phyloP scores from a whole-genome alignment of 2,113 vertebrate genomes.

The Takifugu bimaculatus region DNA sequence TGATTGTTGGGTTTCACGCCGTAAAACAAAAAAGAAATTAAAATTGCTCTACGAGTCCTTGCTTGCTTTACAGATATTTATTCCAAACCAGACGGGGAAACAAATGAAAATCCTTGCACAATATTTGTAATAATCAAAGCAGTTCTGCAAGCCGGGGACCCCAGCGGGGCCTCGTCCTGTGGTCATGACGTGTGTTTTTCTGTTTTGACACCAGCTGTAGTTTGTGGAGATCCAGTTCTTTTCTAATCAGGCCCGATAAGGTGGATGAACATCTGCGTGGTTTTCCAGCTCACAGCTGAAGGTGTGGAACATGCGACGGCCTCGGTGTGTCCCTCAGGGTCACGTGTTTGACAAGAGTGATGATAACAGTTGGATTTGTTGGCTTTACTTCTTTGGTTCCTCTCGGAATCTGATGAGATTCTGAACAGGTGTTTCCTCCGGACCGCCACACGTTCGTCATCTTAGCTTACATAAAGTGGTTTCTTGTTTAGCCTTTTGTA shows the following conservation, averaged over 20 bases:
- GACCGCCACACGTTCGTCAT: background rate
- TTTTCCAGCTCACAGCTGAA: too few species aligned
- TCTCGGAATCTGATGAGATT: background rate
- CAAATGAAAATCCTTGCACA: slow-evolving; percentile 46
- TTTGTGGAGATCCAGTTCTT: slow-evolving; percentile 13
- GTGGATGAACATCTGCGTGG: slow-evolving; percentile 3
- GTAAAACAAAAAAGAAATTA: slow-evolving; percentile 14
- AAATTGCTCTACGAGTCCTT: slow-evolving; percentile 37
- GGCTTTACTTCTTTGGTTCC: background rate
- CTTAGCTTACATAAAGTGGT: slow-evolving; percentile 16
- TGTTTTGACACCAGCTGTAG: slow-evolving; percentile 36
- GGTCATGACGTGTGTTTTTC: slow-evolving; percentile 33
- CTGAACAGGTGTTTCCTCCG: slow-evolving; percentile 24
- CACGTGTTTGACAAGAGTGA: background rate
- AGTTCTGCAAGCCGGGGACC: slow-evolving; percentile 39
- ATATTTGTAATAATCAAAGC: slow-evolving; percentile 50
- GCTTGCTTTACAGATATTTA: slow-evolving; percentile 69
- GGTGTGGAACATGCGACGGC: too few species aligned
- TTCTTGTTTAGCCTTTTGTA: slow-evolving; percentile 78
- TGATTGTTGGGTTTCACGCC: slow-evolving; percentile 49
- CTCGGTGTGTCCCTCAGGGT: too few species aligned
- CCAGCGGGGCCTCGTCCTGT: slow-evolving; percentile 39
- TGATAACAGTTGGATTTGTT: background rate
- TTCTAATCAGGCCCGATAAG: slow-evolving; percentile 6
- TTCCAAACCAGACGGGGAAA: slow-evolving; percentile 57